Base-by-base conservation (phyloP, 1,140 invertebrate genomes). In the Leptinotarsa undecemlineata region DNA sequence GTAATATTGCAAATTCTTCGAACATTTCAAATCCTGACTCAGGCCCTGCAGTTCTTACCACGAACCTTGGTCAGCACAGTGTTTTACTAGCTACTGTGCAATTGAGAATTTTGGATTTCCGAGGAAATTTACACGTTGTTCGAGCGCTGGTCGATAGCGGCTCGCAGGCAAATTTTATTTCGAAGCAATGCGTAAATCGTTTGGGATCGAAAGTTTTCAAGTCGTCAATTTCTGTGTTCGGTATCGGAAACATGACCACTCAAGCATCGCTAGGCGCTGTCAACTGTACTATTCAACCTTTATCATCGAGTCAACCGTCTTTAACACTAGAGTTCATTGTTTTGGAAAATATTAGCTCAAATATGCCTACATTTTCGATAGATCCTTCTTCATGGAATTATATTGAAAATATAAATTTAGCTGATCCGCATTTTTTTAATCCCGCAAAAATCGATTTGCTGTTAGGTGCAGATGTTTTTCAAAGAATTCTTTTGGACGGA, bases 391-490 rank as follows among this genome's bases (percentile, higher is more conserved):
- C 62, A n/a, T 64, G 23, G 62, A 64, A 20, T 64, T 19, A 64
- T 19, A 64, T 64, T 13, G 8, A 64, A 64, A 20, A 64, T 64
- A 21, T 26, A 19, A 64, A 15, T 21, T 64, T 64, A 20, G 62
- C 20, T 20, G 62, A 64, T 64, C 62, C 62, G 6, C 23, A 64
- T 15, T 64, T 64, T 64, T 64, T 64, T 33, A 33, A 69, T n/a
- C 48, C 67, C 48, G 67, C 67, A 69, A 11, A 13, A 6, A 69
- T 69, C 20, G 67, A 69, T 26, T 17, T 69, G 17, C 33, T 69
- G 42, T 42, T 69, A 69, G 67, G 67, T 20, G 67, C 67, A 17
- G 67, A 69, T 17, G 17, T 69, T 47, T 69, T 69, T 51, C 14
- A 48, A 17, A 48, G 26, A 42, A 69, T 69, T 20, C 48, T 69